Evolutionary conservation across 2,797 vertebrate species (phyloP).

Genomic region (Paratrypauchen microcephalus): DNA sequence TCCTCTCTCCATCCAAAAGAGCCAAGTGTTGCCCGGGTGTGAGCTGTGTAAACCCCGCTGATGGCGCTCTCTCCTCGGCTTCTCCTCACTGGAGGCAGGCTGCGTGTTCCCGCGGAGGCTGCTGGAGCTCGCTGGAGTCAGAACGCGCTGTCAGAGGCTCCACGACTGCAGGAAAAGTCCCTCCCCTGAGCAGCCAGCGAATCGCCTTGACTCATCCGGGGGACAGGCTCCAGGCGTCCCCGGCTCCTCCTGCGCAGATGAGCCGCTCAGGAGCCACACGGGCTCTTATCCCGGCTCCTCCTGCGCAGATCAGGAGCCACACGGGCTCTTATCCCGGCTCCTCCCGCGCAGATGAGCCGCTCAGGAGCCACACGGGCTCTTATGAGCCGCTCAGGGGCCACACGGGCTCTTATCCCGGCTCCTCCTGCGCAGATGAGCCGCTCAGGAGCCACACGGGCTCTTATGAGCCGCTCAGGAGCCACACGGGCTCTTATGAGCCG

Average conservation of each 20-base stretch:
- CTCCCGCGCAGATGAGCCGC: conserved; percentile 19
- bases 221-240: conserved; percentile 4
- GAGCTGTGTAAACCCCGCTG: conserved; percentile 21
- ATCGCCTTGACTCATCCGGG: conserved; percentile 63
- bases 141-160: conserved; percentile 56
- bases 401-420: no score
- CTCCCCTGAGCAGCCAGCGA: conserved; percentile 81
- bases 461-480: conserved; percentile 18
- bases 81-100: conserved; percentile 12
- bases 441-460: no score
- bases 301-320: conserved; percentile 18
- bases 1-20: conserved; percentile 72
- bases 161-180: conserved; percentile 64
- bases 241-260: conserved; percentile 13
- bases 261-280: conserved; percentile 5
- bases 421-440: conserved; percentile 19
- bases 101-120: not conserved
- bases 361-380: no score
- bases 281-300: not conserved
- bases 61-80: conserved; percentile 23
- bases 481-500: no score
- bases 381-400: conserved; percentile 18
- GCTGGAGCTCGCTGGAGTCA: conserved; percentile 36
- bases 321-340: not conserved
- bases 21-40: conserved; percentile 38